A percentile compares a stretch with the other conserved stretches of the same genome.
phyloP scores from a whole-genome alignment of 1,140 invertebrate genomes.

The Pollicipes pollicipes region DNA sequence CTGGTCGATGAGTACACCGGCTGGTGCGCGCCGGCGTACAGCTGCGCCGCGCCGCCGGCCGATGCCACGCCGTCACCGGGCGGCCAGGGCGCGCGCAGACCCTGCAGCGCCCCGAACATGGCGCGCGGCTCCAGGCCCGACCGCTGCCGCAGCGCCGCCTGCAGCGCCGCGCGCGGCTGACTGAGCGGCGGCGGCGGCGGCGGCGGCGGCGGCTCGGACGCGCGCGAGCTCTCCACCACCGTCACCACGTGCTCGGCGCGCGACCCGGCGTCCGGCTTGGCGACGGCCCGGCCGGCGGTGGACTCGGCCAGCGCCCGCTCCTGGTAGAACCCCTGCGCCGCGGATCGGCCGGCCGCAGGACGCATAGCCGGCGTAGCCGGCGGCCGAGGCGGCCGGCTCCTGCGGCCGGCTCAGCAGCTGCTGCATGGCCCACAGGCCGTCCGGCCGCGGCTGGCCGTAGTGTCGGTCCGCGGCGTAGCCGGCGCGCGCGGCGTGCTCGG shows the following conservation, averaged over 20 bases:
- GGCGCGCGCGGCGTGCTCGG: too few species aligned
- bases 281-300: background rate
- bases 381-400: constrained; percentile 68
- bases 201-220: too few species aligned
- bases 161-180: background rate
- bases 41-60: too few species aligned
- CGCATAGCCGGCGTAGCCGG: constrained; percentile 68
- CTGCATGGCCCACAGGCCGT: constrained; percentile 57
- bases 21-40: background rate
- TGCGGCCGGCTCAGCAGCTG: constrained; percentile 66
- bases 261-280: background rate
- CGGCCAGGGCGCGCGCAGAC: background rate
- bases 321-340: constrained; percentile 63
- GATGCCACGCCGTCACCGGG: background rate
- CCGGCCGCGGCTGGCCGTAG: constrained; percentile 24
- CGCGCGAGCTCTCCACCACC: background rate
- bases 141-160: background rate
- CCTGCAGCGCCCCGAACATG: background rate
- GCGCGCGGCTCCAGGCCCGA: background rate
- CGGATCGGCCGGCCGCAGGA: constrained; percentile 81
- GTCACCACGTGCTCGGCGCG: background rate
- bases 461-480: too few species aligned
- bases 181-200: background rate
- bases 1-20: too few species aligned
- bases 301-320: constrained; percentile 32